Percentiles rank a stretch among this genome's conserved stretches.
Conservation (phyloP, 2,888 invertebrate species). For the Dorcus parallelipipedus region DNA sequence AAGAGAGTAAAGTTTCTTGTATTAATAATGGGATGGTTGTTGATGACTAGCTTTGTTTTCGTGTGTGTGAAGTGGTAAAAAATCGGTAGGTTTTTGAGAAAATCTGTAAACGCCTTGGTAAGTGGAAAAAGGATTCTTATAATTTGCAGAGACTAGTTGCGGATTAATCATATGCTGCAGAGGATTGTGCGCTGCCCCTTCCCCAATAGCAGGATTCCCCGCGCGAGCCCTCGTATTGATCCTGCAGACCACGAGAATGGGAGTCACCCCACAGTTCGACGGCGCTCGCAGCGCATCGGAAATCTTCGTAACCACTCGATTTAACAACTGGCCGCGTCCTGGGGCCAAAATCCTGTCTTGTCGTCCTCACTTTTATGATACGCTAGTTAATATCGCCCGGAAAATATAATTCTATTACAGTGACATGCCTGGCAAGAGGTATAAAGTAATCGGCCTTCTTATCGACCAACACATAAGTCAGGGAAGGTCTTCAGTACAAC, state of each 20-base stretch:
- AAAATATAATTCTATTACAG: slow-evolving; percentile 21
- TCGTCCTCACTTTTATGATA: slow-evolving; percentile 22
- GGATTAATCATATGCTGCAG: slow-evolving; percentile 29
- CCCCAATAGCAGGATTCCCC: slow-evolving; percentile 23
- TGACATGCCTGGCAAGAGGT: slow-evolving; percentile 11
- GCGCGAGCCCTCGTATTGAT: slow-evolving; percentile 42
- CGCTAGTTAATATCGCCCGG: slow-evolving; percentile 15
- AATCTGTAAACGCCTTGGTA: no score
- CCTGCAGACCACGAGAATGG: slow-evolving; percentile 42
- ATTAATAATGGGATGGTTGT: no score
- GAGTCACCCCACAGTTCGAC: slow-evolving; percentile 40
- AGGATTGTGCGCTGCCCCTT: slow-evolving; percentile 24
- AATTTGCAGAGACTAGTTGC: slow-evolving; percentile 24
- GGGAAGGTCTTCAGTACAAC: slow-evolving; percentile 35
- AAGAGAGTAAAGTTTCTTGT: no score
- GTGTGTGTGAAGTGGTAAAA: no score
- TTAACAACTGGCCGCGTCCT: slow-evolving; percentile 34
- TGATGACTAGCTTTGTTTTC: no score
- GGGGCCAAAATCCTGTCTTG: slow-evolving; percentile 29
- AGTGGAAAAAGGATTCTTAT: slow-evolving; percentile 18
- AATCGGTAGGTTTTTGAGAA: no score
- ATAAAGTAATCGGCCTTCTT: slow-evolving; percentile 10
- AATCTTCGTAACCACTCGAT: slow-evolving; percentile 39
- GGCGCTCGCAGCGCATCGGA: slow-evolving; percentile 35
- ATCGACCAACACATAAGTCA: slow-evolving; percentile 21